Conservation (phyloP, 2,113 vertebrate genomes). For the Emydocephalus ijimae region DNA sequence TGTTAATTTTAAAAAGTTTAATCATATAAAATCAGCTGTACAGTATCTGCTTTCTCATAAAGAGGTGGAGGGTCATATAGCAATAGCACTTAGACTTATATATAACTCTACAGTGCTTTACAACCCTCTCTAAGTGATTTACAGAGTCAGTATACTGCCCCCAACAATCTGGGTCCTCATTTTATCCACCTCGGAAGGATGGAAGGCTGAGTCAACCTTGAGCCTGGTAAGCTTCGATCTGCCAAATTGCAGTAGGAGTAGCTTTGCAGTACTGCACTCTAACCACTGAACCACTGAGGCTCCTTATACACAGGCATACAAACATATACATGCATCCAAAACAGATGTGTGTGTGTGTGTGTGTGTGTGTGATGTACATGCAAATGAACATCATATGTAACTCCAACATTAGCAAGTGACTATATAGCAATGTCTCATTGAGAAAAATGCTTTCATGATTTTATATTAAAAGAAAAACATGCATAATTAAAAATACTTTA, state of each 20-base stretch:
- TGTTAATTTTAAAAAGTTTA: not conserved
- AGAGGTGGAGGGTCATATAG: not conserved
- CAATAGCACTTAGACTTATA: too few species aligned
- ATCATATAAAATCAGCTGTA: not conserved
- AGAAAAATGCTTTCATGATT: not conserved
- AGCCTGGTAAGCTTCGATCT: too few species aligned
- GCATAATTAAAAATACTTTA: not conserved
- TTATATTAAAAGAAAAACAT: not conserved
- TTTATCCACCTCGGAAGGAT: too few species aligned
- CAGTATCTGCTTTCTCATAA: not conserved
- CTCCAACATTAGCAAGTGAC: not conserved
- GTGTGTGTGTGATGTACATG: not conserved
- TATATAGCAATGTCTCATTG: not conserved
- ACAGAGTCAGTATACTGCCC: too few species aligned
- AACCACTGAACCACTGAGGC: too few species aligned
- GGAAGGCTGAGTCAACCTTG: too few species aligned
- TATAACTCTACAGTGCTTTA: too few species aligned
- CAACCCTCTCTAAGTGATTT: too few species aligned
- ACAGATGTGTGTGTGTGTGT: not conserved
- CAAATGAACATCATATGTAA: not conserved
- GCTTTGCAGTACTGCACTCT: too few species aligned
- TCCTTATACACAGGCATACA: not conserved
- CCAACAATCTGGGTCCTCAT: too few species aligned
- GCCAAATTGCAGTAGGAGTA: too few species aligned
- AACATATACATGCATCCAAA: not conserved